phyloP scores from a whole-genome alignment of 2,113 vertebrate species.

The Anarrhichthys ocellatus region DNA sequence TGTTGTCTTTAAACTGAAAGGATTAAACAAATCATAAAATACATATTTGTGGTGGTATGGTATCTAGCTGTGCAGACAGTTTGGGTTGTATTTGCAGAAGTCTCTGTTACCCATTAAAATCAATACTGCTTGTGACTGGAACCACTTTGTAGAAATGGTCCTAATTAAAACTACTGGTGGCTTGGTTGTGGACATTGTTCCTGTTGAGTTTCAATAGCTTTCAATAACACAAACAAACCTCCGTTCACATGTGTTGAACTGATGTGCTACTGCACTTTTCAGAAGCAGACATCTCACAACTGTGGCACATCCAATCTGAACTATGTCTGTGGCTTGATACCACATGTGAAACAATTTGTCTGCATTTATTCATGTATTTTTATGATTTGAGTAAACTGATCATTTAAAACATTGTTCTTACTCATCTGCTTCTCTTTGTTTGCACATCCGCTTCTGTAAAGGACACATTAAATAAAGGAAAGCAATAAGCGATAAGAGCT shows the following conservation, averaged over 20 bases:
- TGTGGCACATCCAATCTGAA: not conserved
- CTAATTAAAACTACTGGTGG: not conserved
- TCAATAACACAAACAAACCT: not conserved
- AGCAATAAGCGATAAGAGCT: constrained; percentile 30
- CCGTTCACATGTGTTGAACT: not conserved
- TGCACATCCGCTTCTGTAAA: constrained; percentile 19
- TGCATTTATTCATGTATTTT: not conserved
- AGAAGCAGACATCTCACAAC: constrained; percentile 1
- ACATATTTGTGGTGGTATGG: not conserved
- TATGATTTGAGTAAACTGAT: not conserved
- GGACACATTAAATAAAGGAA: constrained; percentile 30
- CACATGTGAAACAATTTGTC: not conserved
- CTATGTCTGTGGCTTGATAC: not conserved
- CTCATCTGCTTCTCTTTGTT: constrained; percentile 30
- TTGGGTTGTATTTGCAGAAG: not conserved
- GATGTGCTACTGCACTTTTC: not conserved
- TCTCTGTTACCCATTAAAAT: constrained; percentile 1
- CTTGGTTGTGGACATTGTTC: not conserved
- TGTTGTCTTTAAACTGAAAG: not conserved
- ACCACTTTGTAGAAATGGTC: not conserved
- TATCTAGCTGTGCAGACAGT: not conserved
- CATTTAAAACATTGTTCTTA: not conserved
- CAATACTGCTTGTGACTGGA: not conserved
- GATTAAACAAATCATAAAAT: not conserved
- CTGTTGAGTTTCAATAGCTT: not conserved